Conservation (phyloP, 2,888 invertebrate genomes). For the Zootermopsis nevadensis region DNA sequence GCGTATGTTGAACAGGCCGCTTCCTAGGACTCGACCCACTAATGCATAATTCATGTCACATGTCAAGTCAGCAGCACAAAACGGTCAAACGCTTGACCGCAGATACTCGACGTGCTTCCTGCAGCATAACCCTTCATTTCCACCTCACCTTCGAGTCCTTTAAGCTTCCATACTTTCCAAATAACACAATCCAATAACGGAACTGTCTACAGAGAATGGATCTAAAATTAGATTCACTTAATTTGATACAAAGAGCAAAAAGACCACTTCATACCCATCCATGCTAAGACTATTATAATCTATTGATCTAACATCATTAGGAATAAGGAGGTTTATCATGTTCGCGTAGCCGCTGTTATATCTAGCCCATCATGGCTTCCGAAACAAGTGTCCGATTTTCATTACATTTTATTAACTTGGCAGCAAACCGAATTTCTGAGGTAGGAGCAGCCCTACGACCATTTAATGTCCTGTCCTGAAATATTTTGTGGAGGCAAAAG, state of each 20-base stretch:
- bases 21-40: neutral
- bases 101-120: neutral
- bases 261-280: too few relatives aligned
- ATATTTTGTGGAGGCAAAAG: neutral
- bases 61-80: neutral
- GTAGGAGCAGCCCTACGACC: too few relatives aligned
- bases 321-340: too few relatives aligned
- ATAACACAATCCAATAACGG: neutral
- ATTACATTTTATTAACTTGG: too few relatives aligned
- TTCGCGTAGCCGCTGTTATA: too few relatives aligned
- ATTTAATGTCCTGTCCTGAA: too few relatives aligned
- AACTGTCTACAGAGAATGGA: neutral
- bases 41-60: constrained; percentile 20
- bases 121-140: neutral
- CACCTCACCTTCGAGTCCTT: neutral
- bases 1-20: neutral
- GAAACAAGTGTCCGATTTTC: too few relatives aligned
- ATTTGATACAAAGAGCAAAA: too few relatives aligned
- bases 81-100: constrained; percentile 9
- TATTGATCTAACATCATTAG: too few relatives aligned
- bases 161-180: neutral
- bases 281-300: too few relatives aligned
- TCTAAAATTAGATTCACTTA: neutral
- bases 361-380: too few relatives aligned
- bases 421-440: too few relatives aligned